Evolutionary conservation across 2,888 invertebrate genomes (phyloP), one percentile per base, ranked within the genome.

Genomic region (Dendrolimus houi): DNA sequence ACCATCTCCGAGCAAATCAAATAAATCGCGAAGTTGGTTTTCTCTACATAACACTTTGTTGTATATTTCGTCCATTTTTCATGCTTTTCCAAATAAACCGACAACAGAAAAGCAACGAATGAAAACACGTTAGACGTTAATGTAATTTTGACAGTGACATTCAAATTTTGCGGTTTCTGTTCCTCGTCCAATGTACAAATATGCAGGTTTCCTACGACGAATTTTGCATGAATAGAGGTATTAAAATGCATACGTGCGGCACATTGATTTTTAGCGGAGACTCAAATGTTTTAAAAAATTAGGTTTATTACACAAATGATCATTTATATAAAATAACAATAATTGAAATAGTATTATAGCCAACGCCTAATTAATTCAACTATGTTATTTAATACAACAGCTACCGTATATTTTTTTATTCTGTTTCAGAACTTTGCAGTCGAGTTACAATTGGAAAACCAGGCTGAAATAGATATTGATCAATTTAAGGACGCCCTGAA

Each of bases 381-480:
- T 6, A 29, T 29, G 29, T 29, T 29, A 3, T 29, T 6, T 6
- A 29, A 29, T 29, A 17, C 29, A 3, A 29, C 29, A 29, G 29
- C 6, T 29, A 29, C 0, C 29, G 6, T 29, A 29, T 52, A 56
- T 57, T 64, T 61, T n/a, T 60, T 58, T 60, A 68, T 68, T 14
- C 14, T 59, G 54, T 91, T 92, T 53, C 91, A 96, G 95, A 95
- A 94, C 85, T 95, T 95, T 73, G 95, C 96, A 52, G 94, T 94
- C 66, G 96, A 96, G 77, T 84, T 95, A 66, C 94, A 94, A 78
- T 85, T 95, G 71, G 94, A 94, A 76, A 93, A 93, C 69, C 90
- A 92, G 73, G 85, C 92, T 52, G 96, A 96, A 74, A 91, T 96
- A 80, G 93, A 93, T 73, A 92, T 94, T 74, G 93, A 94, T 65